Conservation (phyloP, 2,113 vertebrate genomes). For the Onychostruthus taczanowskii region DNA sequence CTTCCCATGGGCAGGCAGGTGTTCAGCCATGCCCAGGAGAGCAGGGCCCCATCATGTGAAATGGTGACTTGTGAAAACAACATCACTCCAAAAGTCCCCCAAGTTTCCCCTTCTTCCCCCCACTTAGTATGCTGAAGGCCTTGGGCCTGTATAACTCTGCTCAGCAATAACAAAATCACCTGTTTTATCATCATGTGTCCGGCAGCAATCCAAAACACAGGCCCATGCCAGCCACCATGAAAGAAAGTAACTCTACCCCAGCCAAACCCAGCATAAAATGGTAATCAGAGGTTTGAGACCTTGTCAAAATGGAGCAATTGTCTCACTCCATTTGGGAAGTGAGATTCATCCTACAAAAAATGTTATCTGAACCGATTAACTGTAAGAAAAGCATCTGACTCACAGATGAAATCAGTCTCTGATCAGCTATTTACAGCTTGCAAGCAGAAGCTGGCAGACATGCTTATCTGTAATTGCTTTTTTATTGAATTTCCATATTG, state of each 20-base stretch:
- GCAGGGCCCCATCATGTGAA: not conserved
- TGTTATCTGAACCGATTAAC: not conserved
- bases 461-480: slow-evolving; percentile 7
- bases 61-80: not conserved
- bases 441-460: not conserved
- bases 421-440: not conserved
- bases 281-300: not conserved
- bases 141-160: not conserved
- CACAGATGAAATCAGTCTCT: not conserved
- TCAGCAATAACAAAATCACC: not conserved
- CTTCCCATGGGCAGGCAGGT: not conserved
- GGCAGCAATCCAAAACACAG: not conserved
- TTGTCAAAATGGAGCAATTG: not conserved
- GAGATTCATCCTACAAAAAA: not conserved
- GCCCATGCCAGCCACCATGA: not conserved
- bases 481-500: slow-evolving; percentile 6
- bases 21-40: not conserved
- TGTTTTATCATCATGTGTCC: not conserved
- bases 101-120: not conserved
- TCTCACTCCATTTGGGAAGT: not conserved
- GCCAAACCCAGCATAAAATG: not conserved
- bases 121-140: too few species aligned
- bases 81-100: not conserved
- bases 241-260: not conserved
- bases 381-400: not conserved